phyloP scores from a whole-genome alignment of 2,888 invertebrate species.

The Tryphoninae sp. region DNA sequence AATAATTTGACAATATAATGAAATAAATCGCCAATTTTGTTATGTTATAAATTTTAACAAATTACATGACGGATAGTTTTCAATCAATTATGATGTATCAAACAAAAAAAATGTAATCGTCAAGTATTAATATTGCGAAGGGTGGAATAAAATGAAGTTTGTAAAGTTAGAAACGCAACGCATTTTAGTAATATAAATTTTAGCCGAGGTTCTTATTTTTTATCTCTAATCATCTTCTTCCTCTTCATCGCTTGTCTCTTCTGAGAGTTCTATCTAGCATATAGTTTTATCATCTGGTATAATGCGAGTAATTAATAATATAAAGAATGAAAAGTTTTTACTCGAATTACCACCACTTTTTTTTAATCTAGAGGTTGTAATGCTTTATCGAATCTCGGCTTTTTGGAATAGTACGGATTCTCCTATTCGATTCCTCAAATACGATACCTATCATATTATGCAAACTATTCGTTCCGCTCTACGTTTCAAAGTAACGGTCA shows the following conservation, averaged over 20 bases:
- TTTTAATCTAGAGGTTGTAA: too few relatives aligned
- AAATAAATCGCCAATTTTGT: neutral
- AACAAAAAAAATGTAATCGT: neutral
- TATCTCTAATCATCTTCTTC: neutral
- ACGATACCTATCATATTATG: too few relatives aligned
- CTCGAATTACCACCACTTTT: neutral
- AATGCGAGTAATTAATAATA: slow-evolving; percentile 10
- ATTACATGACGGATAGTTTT: neutral
- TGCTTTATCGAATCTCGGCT: too few relatives aligned
- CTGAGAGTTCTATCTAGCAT: slow-evolving; percentile 2
- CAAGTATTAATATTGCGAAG: neutral
- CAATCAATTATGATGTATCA: neutral
- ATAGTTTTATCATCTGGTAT: slow-evolving; percentile 1
- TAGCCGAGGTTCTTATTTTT: neutral
- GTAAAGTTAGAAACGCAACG: too few relatives aligned
- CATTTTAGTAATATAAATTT: neutral
- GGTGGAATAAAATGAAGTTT: neutral
- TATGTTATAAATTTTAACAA: neutral
- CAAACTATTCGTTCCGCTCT: too few relatives aligned
- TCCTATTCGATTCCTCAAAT: too few relatives aligned
- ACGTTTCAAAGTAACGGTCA: too few relatives aligned
- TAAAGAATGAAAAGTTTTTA: slow-evolving; percentile 8
- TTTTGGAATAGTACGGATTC: too few relatives aligned
- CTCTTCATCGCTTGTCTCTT: slow-evolving; percentile 14
- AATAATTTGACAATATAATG: neutral